Evolutionary conservation across 2,888 invertebrate genomes (phyloP), one percentile per base, ranked within the genome.

Genomic region (Pristionchus maxplancki): DNA sequence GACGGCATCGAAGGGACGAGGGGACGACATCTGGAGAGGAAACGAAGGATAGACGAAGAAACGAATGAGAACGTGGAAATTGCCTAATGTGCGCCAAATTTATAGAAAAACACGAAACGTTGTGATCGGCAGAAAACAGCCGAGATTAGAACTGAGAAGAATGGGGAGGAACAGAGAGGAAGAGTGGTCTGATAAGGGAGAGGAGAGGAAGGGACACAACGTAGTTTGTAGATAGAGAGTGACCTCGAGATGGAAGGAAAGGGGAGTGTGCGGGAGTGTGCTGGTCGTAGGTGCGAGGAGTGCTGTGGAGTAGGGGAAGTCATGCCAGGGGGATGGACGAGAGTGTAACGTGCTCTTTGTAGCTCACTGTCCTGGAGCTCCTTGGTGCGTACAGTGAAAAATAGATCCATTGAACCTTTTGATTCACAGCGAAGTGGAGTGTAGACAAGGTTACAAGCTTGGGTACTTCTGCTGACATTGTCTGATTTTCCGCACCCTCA

Each of bases 1-100:
- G 15, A 95, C 95, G 24, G 95, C 95, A 81, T 88, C 88, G 40
- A 40, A 78, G 9, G 24, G 37, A 53, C 81, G 81, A 62, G 37
- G 9, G 1, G 85, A 50, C 0, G 53, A 17, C 82, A 83, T 83
- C 78, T 78, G 78, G 40, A 15, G 37, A 74, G 11, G 13, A 74
- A 5, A 15, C 6, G 4, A 13, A 9, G 34, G 1, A 67, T 34
- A 31, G 1, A 13, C 28, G 3, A 28, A 64, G 28, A 17, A 58
- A 24, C n/a, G n/a, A n/a, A n/a, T n/a, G n/a, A n/a, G 31, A 15
- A 20, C 17, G 3, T 64, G 31, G 6, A 31, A 8, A 67, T 15
- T 6, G 11, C 34, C 13, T 28, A 34, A 67, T 67, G 11, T 67
- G 13, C 13, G 15, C 20, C 17, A 71, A 24, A 37, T 8, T 13